phyloP scores from a whole-genome alignment of 2,113 vertebrate species.

The Trochalopteron elliotii region DNA sequence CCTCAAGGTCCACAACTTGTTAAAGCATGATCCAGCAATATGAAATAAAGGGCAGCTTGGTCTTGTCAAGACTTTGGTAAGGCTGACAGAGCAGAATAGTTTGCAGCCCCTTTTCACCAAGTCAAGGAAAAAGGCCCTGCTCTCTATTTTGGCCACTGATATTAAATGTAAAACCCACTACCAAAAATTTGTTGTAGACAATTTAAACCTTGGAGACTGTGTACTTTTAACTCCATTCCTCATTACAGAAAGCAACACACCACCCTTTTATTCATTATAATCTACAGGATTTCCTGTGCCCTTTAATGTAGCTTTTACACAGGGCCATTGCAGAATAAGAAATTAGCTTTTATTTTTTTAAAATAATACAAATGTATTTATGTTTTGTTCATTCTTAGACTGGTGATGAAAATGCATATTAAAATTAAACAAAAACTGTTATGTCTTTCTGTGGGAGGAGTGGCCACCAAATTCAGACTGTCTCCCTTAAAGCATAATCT shows the following conservation, averaged over 20 bases:
- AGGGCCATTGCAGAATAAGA: background rate
- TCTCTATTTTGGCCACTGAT: background rate
- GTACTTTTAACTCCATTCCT: background rate
- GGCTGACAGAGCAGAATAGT: background rate
- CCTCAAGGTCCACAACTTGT: background rate
- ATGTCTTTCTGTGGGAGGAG: background rate
- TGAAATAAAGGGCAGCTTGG: fast-evolving
- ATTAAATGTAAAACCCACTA: background rate
- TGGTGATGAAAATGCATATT: background rate
- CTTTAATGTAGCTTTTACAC: background rate
- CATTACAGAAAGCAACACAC: background rate
- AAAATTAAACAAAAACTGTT: background rate
- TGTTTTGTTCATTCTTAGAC: background rate
- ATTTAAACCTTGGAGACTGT: background rate
- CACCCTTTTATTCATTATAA: background rate
- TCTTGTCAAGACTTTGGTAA: background rate
- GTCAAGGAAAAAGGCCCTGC: background rate
- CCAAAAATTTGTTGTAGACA: background rate
- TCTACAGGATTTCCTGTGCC: background rate
- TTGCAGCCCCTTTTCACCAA: background rate
- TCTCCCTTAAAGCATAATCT: background rate
- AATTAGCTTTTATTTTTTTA: background rate
- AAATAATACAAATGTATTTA: background rate
- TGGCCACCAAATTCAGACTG: background rate
- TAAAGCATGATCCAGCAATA: background rate